Percentiles rank a stretch among this genome's conserved stretches.
phyloP scores from a whole-genome alignment of 2,113 vertebrate species.

The Myrmecophaga tridactyla region DNA sequence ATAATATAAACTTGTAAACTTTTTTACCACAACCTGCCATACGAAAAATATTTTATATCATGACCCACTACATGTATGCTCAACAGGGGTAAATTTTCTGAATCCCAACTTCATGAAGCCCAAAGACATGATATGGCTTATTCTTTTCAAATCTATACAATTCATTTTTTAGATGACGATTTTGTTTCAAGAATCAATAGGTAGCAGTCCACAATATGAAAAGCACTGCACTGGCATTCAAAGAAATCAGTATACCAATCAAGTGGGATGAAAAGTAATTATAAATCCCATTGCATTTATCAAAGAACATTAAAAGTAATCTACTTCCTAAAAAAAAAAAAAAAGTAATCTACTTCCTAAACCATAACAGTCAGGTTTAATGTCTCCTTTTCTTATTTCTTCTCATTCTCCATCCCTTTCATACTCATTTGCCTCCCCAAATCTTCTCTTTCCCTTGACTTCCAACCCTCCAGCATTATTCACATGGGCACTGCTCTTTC shows the following conservation, averaged over 20 bases:
- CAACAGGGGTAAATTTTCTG: background rate
- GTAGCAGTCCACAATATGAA: background rate
- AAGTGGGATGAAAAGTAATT: background rate
- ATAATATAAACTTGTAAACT: background rate
- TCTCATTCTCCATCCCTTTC: background rate
- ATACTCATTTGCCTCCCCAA: too few relatives aligned
- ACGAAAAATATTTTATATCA: background rate
- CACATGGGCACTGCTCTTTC: rapidly evolving
- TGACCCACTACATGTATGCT: rapidly evolving
- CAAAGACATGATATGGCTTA: background rate
- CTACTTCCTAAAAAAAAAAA: background rate
- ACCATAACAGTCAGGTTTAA: background rate
- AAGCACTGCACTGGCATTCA: background rate
- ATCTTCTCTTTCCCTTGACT: background rate
- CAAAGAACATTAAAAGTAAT: background rate
- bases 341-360: background rate
- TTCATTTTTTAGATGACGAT: background rate
- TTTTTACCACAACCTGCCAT: background rate
- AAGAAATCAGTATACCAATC: background rate
- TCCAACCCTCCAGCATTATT: background rate
- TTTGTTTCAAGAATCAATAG: background rate
- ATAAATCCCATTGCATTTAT: background rate
- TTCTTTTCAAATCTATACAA: background rate
- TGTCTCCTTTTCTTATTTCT: background rate
- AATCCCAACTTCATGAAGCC: too few relatives aligned